A percentile compares a stretch with the other conserved stretches of the same genome.
phyloP scores from a whole-genome alignment of 1,140 invertebrate genomes.

The Aphis gossypii region DNA sequence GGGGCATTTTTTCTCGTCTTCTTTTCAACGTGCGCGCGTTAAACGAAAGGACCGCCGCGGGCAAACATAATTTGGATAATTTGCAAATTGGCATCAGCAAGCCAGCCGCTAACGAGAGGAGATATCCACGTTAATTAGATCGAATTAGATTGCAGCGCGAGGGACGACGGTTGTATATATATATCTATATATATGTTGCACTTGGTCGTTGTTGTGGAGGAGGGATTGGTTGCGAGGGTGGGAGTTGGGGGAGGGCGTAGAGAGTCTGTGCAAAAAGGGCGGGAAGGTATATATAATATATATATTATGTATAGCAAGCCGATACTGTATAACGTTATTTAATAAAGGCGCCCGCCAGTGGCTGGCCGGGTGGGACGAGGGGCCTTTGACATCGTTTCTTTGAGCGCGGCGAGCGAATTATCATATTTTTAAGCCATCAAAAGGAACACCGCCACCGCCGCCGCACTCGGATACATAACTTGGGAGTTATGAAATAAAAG shows the following conservation, averaged over 20 bases:
- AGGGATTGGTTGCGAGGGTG: neutral
- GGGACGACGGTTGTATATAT: conserved; percentile 14
- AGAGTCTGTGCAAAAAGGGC: conserved; percentile 28
- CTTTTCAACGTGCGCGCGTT: neutral
- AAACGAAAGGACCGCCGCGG: conserved; percentile 41
- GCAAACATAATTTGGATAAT: conserved; percentile 54
- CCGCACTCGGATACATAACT: conserved; percentile 51
- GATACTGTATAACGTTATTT: conserved; percentile 49
- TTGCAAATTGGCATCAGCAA: conserved; percentile 40
- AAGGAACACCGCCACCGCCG: conserved; percentile 39
- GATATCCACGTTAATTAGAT: conserved; percentile 52
- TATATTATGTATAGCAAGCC: conserved; percentile 19
- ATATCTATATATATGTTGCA: neutral
- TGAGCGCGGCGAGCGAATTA: conserved; percentile 57
- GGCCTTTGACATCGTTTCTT: conserved; percentile 58
- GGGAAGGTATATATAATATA: neutral
- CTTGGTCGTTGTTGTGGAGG: neutral
- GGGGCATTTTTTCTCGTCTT: neutral
- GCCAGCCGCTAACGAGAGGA: conserved; percentile 38
- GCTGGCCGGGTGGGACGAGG: neutral
- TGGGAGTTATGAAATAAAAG: conserved; percentile 57
- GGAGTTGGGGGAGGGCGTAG: neutral
- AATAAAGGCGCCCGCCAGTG: conserved; percentile 32
- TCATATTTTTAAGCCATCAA: conserved; percentile 58
- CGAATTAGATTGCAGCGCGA: conserved; percentile 38